These are phyloP conservation scores for Sebastolobus altivelis DNA, from an alignment of 2,797 vertebrate genomes.

Conservation along the genomic window DNA sequence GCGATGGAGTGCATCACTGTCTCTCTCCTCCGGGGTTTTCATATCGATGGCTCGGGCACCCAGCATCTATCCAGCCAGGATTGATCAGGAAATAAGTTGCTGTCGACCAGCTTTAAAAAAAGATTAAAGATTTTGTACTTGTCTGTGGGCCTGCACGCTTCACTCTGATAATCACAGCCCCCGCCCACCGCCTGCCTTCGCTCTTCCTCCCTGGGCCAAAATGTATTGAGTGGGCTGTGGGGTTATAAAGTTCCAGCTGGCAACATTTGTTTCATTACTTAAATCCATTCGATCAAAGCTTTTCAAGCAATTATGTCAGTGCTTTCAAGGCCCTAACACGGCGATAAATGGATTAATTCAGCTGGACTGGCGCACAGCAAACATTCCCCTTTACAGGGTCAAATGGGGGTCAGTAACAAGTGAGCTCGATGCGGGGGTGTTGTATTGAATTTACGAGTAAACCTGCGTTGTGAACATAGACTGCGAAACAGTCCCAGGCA, in stretches of 20 bases:
- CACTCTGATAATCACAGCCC: conserved; percentile 59
- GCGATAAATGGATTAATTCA: conserved; percentile 76
- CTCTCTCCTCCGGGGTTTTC: conserved; percentile 36
- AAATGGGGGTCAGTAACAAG: conserved; percentile 64
- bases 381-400: conserved; percentile 61
- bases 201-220: conserved; percentile 43
- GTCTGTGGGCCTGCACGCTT: conserved; percentile 61
- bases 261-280: conserved; percentile 83
- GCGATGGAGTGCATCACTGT: conserved; percentile 46
- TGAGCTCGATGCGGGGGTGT: conserved; percentile 44
- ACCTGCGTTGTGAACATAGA: conserved; percentile 37
- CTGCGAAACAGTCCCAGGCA: conserved; percentile 7
- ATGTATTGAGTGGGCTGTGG: conserved; percentile 67
- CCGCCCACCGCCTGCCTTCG: conserved; percentile 13
- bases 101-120: conserved; percentile 70
- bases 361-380: conserved; percentile 55
- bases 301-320: conserved; percentile 75
- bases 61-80: conserved; percentile 48
- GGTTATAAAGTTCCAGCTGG: conserved; percentile 77
- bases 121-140: conserved; percentile 72
- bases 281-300: conserved; percentile 77
- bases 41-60: conserved; percentile 45
- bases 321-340: conserved; percentile 68
- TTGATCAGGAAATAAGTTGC: conserved; percentile 74
- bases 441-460: conserved; percentile 49